A percentile compares a stretch with the other conserved stretches of the same genome.
Evolutionary conservation across 2,888 invertebrate genomes (phyloP).

Genomic region (Balanococcus diminutus): DNA sequence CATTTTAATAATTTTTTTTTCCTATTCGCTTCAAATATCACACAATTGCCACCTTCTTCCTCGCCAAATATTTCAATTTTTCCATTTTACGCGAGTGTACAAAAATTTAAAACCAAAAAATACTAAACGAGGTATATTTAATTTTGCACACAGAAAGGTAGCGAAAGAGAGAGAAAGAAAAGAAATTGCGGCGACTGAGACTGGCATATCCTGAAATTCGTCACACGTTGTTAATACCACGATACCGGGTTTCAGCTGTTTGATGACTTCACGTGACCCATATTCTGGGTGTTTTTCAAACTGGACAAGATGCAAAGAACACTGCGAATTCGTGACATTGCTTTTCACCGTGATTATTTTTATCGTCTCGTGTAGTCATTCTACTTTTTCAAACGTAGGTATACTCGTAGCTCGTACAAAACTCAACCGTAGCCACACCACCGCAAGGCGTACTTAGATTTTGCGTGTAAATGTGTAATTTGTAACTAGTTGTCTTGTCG

Average conservation of each 20-base stretch:
- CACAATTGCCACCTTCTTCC: no score
- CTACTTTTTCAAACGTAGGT: conserved; percentile 30
- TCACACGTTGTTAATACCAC: conserved; percentile 13
- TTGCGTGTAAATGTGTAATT: conserved; percentile 3
- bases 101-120: no score
- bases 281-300: conserved; percentile 14
- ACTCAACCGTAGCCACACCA: not conserved
- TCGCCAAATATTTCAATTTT: no score
- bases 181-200: not conserved
- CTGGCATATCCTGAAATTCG: conserved; percentile 39
- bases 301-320: conserved; percentile 19
- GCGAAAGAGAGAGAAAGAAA: not conserved
- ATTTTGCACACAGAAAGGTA: conserved; percentile 17
- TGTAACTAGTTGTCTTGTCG: conserved; percentile 1
- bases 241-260: conserved; percentile 28
- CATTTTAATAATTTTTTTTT: not conserved
- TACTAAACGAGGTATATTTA: no score
- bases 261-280: conserved; percentile 30
- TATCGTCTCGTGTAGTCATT: conserved; percentile 36
- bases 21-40: not conserved
- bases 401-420: not conserved
- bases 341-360: conserved; percentile 35
- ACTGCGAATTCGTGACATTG: conserved; percentile 33
- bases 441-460: conserved; percentile 28
- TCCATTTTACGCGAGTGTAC: no score